Evolutionary conservation across 23 tunicate species (phyloP), one percentile per base, ranked within the genome.

Genomic region (Styela clava): DNA sequence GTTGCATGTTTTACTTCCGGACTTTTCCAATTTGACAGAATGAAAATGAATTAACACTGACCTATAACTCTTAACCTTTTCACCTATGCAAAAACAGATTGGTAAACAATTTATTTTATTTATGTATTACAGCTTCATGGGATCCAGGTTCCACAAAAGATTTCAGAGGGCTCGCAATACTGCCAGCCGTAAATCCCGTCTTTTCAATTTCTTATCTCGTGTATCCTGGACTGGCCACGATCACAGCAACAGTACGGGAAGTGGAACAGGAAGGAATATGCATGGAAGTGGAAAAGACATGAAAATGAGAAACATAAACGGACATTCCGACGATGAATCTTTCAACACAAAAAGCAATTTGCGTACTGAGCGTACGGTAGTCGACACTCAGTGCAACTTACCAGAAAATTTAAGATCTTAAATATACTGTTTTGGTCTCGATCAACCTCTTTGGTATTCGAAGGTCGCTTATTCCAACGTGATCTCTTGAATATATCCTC

Each of bases 131-230:
- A 82, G 85, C 36, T 82, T 82, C 78, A 82, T 82, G 85, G 85
- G 85, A 18, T 68, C 85, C 3, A 64, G 85, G 31, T 82, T 82
- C 74, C 85, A 71, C 76, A 31, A 70, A 69, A 77, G 85, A 35
- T 68, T 82, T 62, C 74, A 26, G 34, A 35, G 78, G 23, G 85
- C 85, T 28, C 74, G 85, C 33, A 68, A 78, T 52, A 76, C 81
- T 5, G 81, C 81, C 51, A 76, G 69, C 21, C 81, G 81, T 44
- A 76, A 76, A 76, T 76, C 64, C n/a, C 81, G 81, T 35, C 21
- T 76, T 7, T 29, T 76, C 16, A 24, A n/a, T 19, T 52, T 76
- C 64, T 26, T 76, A 23, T 76, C 81, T 25, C 81, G 81, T 32
- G 24, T 76, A 56, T 76, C 81, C n/a, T 76, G 30, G 2, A 52